These are phyloP conservation scores for Polydrusus cervinus DNA, from an alignment of 2,888 invertebrate genomes.

Conservation along the genomic window DNA sequence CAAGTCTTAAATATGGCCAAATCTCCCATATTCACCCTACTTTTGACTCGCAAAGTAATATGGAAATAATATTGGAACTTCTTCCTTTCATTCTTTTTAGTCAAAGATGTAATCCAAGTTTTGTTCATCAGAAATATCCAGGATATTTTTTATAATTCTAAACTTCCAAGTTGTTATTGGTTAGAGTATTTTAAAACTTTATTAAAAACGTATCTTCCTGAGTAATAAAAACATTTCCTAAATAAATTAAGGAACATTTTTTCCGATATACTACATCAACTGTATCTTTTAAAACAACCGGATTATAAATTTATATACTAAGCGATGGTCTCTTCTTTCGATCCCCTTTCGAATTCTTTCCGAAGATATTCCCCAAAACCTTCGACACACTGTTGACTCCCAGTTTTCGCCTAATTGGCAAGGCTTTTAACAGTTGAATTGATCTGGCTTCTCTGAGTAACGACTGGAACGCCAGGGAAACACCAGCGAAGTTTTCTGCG, in stretches of 20 bases:
- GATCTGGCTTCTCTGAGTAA: constrained; percentile 84
- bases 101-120: too few species aligned
- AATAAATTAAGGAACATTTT: constrained; percentile 40
- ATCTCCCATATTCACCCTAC: too few species aligned
- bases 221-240: constrained; percentile 1
- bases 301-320: constrained; percentile 77
- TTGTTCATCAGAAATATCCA: too few species aligned
- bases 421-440: constrained; percentile 79
- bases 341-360: constrained; percentile 84
- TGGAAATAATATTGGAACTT: too few species aligned
- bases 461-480: constrained; percentile 86
- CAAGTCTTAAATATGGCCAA: too few species aligned
- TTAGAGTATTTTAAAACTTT: background rate
- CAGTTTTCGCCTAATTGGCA: constrained; percentile 82
- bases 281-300: constrained; percentile 3
- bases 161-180: too few species aligned
- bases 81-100: too few species aligned
- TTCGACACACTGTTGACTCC: constrained; percentile 86
- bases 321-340: constrained; percentile 85
- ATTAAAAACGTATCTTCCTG: background rate
- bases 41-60: too few species aligned
- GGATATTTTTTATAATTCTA: too few species aligned
- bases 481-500: constrained; percentile 87
- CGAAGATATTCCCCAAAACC: constrained; percentile 86
- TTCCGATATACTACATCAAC: constrained; percentile 5